phyloP scores from a whole-genome alignment of 2,113 vertebrate species.

The Trogon melanurus region DNA sequence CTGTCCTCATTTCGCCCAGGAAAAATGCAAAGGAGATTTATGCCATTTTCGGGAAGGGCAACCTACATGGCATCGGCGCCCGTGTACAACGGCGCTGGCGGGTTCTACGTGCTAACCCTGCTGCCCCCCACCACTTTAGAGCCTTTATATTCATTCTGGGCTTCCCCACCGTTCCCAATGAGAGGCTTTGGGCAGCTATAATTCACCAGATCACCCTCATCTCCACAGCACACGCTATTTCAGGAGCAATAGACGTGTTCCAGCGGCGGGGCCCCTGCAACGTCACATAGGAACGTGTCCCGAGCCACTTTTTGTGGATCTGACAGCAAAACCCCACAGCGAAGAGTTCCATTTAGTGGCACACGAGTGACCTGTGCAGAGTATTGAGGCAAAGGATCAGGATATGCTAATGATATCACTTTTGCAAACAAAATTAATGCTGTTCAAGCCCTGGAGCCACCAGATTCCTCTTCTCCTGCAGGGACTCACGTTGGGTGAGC shows the following conservation, averaged over 20 bases:
- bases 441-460: neutral
- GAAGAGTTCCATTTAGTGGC: neutral
- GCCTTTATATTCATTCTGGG: neutral
- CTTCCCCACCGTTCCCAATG: neutral
- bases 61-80: neutral
- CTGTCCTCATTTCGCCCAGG: neutral
- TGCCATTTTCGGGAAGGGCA: neutral
- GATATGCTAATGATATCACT: neutral
- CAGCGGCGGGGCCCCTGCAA: neutral
- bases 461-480: neutral
- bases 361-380: neutral
- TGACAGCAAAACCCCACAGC: neutral
- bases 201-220: neutral
- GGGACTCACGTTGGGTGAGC: neutral
- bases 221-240: neutral
- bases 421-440: conserved; percentile 26
- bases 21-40: neutral
- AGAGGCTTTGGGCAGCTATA: neutral
- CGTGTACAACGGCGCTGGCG: accelerated
- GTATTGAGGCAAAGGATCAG: neutral
- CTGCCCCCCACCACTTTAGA: neutral
- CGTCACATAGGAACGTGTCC: neutral
- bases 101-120: accelerated
- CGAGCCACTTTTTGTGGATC: neutral
- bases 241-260: neutral